phyloP scores from a whole-genome alignment of 2,888 invertebrate species.

The Mycalesis mineus region DNA sequence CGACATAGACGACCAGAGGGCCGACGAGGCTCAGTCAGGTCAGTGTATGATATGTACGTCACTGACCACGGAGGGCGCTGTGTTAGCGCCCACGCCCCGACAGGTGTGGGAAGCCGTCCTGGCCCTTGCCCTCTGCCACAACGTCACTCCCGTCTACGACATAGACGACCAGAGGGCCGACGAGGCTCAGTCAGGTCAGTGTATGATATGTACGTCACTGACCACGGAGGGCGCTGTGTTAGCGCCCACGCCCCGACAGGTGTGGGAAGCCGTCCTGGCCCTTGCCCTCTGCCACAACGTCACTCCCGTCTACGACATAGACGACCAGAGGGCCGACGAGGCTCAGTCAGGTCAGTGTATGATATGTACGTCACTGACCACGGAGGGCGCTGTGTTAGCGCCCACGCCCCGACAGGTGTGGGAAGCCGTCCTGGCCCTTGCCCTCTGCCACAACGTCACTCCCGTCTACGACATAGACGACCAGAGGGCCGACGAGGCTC shows the following conservation, averaged over 20 bases:
- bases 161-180: constrained; percentile 37
- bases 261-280: constrained; percentile 94
- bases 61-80: constrained; percentile 57
- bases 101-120: constrained; percentile 83
- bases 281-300: constrained; percentile 99
- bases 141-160: constrained; percentile 99
- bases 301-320: constrained; percentile 93
- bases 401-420: constrained; percentile 81
- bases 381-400: constrained; percentile 27
- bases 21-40: constrained; percentile 62
- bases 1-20: constrained; percentile 79
- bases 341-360: constrained; percentile 54
- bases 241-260: constrained; percentile 72
- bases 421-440: constrained; percentile 84
- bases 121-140: constrained; percentile 99
- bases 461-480: constrained; percentile 96
- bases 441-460: constrained; percentile 99
- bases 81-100: constrained; percentile 44
- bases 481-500: constrained; percentile 51
- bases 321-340: constrained; percentile 49
- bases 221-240: constrained; percentile 38
- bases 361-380: no score
- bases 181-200: constrained; percentile 60
- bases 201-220: no score
- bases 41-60: constrained; percentile 17